Conservation (phyloP, 2,888 invertebrate genomes). For the Thysanoteuthis rhombus region DNA sequence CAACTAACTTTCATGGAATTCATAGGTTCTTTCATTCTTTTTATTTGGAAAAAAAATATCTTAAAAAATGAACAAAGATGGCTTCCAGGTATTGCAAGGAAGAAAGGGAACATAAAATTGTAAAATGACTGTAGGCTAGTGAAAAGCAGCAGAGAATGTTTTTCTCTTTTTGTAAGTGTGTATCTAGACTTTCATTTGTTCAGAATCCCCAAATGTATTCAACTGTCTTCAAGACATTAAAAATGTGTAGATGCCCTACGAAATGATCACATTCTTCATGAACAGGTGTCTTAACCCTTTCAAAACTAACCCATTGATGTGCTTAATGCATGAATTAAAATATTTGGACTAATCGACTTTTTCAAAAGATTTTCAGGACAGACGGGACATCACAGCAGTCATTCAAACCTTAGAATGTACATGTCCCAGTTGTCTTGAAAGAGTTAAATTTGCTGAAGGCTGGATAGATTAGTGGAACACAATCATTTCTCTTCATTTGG, state of each 20-base stretch:
- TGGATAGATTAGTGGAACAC: no score
- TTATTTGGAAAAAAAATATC: background rate
- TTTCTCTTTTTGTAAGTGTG: background rate
- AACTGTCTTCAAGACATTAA: background rate
- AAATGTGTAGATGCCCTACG: background rate
- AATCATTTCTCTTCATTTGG: background rate
- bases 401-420: no score
- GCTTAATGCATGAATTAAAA: no score
- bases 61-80: background rate
- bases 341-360: no score
- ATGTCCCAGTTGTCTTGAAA: no score
- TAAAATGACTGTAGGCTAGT: no score
- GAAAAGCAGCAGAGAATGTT: background rate
- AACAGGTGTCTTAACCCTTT: no score
- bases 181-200: background rate
- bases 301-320: no score
- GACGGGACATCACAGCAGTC: no score
- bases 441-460: background rate
- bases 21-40: background rate
- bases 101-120: background rate
- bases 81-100: background rate
- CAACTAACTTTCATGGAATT: background rate
- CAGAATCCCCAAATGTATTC: background rate
- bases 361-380: no score
- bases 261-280: background rate